Evolutionary conservation across 2,888 invertebrate genomes (phyloP).

Genomic region (Junonia oenone): DNA sequence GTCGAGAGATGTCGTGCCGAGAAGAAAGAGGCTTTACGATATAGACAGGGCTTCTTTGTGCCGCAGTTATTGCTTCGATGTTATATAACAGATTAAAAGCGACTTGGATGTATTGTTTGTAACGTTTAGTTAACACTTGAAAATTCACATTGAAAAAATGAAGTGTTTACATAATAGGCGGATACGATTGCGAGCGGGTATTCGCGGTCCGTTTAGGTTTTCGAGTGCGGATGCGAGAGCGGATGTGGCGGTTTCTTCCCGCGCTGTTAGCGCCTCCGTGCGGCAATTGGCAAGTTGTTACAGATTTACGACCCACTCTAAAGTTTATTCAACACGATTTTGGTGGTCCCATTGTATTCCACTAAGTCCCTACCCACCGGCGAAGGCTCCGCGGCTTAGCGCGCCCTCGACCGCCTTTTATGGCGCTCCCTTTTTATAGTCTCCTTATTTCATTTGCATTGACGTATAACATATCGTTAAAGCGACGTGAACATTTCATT

Average conservation of each 20-base stretch:
- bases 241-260: conserved; percentile 64
- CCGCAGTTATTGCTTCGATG: background rate
- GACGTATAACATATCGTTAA: conserved; percentile 54
- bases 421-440: conserved; percentile 57
- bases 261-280: conserved; percentile 73
- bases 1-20: conserved; percentile 25
- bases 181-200: conserved; percentile 26
- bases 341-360: conserved; percentile 75
- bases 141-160: conserved; percentile 6
- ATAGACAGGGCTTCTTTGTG: conserved; percentile 11
- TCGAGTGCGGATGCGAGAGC: conserved; percentile 75
- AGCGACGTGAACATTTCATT: conserved; percentile 31
- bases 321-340: conserved; percentile 68
- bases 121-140: background rate
- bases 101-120: background rate
- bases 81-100: background rate
- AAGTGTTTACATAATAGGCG: conserved; percentile 28
- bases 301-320: conserved; percentile 73
- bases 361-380: conserved; percentile 51
- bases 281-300: conserved; percentile 74
- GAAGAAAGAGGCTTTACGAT: conserved; percentile 14
- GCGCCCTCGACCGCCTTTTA: conserved; percentile 57
- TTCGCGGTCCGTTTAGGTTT: conserved; percentile 35
- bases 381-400: conserved; percentile 46
- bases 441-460: conserved; percentile 62